Evolutionary conservation across 2,113 vertebrate species (phyloP).

Genomic region (Pomatostomus ruficeps): DNA sequence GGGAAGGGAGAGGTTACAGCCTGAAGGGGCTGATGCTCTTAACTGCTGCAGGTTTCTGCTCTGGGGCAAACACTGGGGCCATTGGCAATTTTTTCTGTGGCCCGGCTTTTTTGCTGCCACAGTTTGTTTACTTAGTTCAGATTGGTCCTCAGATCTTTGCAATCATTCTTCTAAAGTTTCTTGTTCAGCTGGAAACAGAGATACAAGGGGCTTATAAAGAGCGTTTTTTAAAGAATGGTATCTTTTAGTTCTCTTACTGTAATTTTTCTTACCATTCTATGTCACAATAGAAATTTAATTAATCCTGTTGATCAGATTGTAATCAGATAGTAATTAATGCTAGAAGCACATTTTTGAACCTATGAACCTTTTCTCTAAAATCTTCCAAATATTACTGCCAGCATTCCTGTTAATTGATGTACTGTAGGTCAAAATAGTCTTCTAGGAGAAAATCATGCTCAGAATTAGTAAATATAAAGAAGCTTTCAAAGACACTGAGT

Average conservation of each 20-base stretch:
- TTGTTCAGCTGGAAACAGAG: background rate
- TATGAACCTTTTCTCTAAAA: background rate
- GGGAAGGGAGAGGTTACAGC: background rate
- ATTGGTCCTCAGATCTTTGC: background rate
- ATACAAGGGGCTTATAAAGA: background rate
- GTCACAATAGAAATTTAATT: background rate
- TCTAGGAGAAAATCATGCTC: background rate
- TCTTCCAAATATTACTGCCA: background rate
- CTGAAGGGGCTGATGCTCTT: background rate
- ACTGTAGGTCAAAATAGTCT: background rate
- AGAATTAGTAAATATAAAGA: background rate
- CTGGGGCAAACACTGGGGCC: background rate
- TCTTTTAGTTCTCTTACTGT: background rate
- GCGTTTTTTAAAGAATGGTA: rapidly evolving
- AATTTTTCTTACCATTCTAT: background rate
- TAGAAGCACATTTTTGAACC: background rate
- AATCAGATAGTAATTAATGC: background rate
- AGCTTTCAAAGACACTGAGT: background rate
- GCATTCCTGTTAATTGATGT: background rate
- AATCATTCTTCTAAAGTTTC: background rate
- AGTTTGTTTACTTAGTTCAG: background rate
- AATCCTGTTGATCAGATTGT: background rate
- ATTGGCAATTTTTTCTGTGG: background rate
- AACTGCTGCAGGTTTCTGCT: background rate
- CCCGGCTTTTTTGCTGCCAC: background rate